Evolutionary conservation across 2,113 vertebrate species (phyloP).

Genomic region (Charadrius vociferus): DNA sequence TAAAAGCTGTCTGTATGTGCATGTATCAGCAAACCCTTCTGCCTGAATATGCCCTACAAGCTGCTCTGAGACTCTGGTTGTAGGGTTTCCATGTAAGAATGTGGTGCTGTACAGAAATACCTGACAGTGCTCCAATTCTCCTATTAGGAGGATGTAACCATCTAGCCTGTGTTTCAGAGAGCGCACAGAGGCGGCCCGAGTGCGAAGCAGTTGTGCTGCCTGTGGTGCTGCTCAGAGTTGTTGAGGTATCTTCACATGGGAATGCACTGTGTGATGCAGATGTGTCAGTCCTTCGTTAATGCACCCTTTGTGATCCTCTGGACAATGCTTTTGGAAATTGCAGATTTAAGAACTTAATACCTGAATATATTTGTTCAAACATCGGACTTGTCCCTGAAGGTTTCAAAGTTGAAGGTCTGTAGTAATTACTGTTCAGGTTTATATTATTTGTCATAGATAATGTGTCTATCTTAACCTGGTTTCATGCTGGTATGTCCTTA

Average conservation of each 20-base stretch:
- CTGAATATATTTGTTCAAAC: not conserved
- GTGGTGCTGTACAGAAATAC: accelerated
- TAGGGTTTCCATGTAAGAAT: not conserved
- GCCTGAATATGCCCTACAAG: not conserved
- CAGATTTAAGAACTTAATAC: not conserved
- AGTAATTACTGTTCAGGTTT: not conserved
- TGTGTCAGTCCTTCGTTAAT: not conserved
- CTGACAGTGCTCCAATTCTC: not conserved
- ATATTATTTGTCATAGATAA: not conserved
- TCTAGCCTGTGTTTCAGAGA: accelerated
- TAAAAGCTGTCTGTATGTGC: not conserved
- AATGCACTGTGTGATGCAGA: not conserved
- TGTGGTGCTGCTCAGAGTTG: not conserved
- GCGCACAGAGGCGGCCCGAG: not conserved
- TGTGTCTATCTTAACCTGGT: not conserved
- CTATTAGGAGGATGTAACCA: accelerated
- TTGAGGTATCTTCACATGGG: not conserved
- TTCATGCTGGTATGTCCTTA: not conserved
- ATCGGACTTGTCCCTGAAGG: not conserved
- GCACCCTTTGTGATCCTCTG: not conserved
- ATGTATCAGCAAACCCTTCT: not conserved
- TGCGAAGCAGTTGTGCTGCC: not conserved
- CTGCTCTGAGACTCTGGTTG: not conserved
- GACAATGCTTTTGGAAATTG: not conserved
- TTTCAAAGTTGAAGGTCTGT: not conserved